Percentiles rank a stretch among this genome's conserved stretches.
These are phyloP conservation scores for Rhagonycha lutea DNA, from an alignment of 2,888 invertebrate species.

Conservation along the genomic window DNA sequence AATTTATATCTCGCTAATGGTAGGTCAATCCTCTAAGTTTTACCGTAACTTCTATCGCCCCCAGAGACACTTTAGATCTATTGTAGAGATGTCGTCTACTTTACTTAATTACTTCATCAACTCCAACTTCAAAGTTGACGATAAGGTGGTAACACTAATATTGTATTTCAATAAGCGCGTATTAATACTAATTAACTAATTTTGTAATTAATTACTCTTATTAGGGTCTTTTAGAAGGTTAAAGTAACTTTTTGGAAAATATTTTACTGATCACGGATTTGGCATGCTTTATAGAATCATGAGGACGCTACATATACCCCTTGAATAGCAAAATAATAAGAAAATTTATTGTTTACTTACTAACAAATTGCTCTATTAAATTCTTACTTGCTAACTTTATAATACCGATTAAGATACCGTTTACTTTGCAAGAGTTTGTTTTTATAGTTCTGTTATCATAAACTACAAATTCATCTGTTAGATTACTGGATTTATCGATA, in stretches of 20 bases:
- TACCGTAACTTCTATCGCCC: neutral
- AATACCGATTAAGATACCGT: neutral
- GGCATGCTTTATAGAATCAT: neutral
- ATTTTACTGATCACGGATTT: neutral
- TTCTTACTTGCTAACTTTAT: neutral
- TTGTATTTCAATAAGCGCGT: neutral
- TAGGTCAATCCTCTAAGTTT: slow-evolving; percentile 26
- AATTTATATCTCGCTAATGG: slow-evolving; percentile 33
- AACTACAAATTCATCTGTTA: neutral
- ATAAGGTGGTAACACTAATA: neutral
- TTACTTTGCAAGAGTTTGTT: neutral
- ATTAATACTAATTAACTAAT: neutral
- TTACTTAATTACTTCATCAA: slow-evolving; percentile 4
- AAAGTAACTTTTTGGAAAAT: too few relatives aligned
- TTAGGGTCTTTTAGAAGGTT: neutral
- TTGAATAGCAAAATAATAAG: neutral
- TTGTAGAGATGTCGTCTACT: neutral
- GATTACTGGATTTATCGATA: neutral
- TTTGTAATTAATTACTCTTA: neutral
- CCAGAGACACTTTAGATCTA: slow-evolving; percentile 1
- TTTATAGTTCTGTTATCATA: neutral
- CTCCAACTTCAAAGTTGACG: neutral
- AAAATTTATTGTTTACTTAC: neutral
- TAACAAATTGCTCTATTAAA: neutral
- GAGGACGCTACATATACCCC: neutral